phyloP scores from a whole-genome alignment of 2,797 vertebrate species.

The Hydrolagus colliei region DNA sequence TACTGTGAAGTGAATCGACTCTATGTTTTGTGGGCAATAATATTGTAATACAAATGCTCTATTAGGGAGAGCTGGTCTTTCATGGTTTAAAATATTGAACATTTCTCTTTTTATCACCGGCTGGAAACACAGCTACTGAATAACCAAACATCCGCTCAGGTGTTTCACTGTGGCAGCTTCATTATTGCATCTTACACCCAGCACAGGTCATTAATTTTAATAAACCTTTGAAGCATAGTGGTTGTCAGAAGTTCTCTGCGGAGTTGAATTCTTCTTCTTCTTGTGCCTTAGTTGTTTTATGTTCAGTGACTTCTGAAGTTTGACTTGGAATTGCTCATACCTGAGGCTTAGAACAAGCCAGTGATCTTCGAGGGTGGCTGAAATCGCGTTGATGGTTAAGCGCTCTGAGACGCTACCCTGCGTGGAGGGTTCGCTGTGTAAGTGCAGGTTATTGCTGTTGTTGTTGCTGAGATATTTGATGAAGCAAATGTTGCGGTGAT shows the following conservation, averaged over 20 bases:
- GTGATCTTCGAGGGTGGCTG: background rate
- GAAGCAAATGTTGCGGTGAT: too few species aligned
- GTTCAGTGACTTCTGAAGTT: constrained; percentile 40
- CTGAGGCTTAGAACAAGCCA: background rate
- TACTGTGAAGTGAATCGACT: too few species aligned
- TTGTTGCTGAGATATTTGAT: too few species aligned
- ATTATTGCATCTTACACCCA: constrained; percentile 35
- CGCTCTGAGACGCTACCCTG: too few species aligned
- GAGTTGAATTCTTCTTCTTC: constrained; percentile 39
- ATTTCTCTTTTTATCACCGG: background rate
- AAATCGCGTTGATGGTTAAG: too few species aligned
- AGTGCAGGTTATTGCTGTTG: too few species aligned
- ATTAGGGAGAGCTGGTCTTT: background rate
- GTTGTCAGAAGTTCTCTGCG: constrained; percentile 39
- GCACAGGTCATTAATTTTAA: constrained; percentile 42
- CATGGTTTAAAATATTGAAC: background rate
- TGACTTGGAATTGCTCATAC: background rate
- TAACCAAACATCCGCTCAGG: background rate
- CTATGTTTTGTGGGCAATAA: too few species aligned
- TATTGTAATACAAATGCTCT: background rate
- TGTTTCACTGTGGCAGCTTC: constrained; percentile 32
- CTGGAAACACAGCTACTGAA: background rate
- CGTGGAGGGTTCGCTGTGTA: too few species aligned
- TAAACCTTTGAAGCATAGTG: constrained; percentile 39
- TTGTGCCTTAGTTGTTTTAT: constrained; percentile 32